Percentiles rank a stretch among this genome's conserved stretches.
These are phyloP conservation scores for Penelope pileata DNA, from an alignment of 2,113 vertebrate genomes.

Conservation along the genomic window DNA sequence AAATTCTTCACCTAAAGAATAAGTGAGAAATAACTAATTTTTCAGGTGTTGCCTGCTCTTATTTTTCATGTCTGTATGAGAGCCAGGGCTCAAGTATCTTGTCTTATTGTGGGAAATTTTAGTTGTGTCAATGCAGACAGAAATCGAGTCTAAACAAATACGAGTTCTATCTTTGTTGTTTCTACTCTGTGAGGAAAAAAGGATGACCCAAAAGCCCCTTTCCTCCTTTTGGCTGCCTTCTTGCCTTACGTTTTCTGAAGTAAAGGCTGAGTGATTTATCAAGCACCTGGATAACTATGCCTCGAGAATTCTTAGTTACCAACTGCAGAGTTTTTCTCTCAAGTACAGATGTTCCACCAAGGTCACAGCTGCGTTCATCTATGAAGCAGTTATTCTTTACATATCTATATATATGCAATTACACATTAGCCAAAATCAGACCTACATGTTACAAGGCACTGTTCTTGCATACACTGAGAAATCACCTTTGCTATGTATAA, in stretches of 20 bases:
- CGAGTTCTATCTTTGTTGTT: neutral
- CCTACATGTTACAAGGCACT: neutral
- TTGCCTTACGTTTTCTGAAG: neutral
- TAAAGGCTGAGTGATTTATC: neutral
- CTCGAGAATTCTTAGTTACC: neutral
- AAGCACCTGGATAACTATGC: neutral
- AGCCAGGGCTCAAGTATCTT: neutral
- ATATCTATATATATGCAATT: neutral
- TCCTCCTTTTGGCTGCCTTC: neutral
- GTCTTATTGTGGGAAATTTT: neutral
- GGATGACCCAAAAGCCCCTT: neutral
- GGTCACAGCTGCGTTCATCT: neutral
- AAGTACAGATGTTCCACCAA: neutral
- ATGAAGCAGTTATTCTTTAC: neutral
- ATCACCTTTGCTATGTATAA: neutral
- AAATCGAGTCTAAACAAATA: neutral
- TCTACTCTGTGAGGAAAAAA: neutral
- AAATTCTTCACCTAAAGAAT: neutral
- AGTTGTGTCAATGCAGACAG: neutral
- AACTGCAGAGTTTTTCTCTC: neutral
- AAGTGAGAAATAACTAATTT: neutral
- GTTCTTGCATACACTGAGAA: neutral
- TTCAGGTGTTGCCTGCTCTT: neutral
- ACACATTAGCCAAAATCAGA: neutral
- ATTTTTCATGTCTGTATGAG: neutral